Conservation (phyloP, 2,888 invertebrate genomes). For the Prosapia bicincta region DNA sequence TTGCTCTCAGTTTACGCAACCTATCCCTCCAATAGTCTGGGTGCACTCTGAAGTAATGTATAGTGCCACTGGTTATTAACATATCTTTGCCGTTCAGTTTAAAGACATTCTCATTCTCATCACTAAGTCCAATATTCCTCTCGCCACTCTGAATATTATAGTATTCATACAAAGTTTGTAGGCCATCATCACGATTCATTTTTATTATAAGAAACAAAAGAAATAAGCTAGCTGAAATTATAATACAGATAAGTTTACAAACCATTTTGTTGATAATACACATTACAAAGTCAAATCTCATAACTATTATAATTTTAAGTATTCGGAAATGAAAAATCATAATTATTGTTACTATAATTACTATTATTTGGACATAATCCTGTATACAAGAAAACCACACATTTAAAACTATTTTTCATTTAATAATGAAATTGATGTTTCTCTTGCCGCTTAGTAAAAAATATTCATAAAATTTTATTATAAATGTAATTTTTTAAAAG, state of each 20-base stretch:
- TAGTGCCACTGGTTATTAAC: slow-evolving; percentile 48
- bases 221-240: neutral
- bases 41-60: slow-evolving; percentile 53
- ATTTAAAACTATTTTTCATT: no score
- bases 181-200: neutral
- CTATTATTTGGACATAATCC: no score
- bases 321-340: no score
- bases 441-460: no score
- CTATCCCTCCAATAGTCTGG: slow-evolving; percentile 52
- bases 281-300: no score
- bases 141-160: slow-evolving; percentile 1
- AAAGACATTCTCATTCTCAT: slow-evolving; percentile 37
- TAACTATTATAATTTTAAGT: no score
- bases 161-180: slow-evolving; percentile 16
- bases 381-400: no score
- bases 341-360: no score
- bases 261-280: no score
- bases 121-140: slow-evolving; percentile 1
- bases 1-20: slow-evolving; percentile 50
- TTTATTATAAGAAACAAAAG: neutral
- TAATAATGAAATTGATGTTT: no score
- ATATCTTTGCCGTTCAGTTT: slow-evolving; percentile 44
- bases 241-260: neutral
- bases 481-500: no score
- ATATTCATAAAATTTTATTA: no score